Percentiles rank a stretch among this genome's conserved stretches.
These are phyloP conservation scores for Eurystomus gularis DNA, from an alignment of 2,113 vertebrate genomes.

Conservation along the genomic window DNA sequence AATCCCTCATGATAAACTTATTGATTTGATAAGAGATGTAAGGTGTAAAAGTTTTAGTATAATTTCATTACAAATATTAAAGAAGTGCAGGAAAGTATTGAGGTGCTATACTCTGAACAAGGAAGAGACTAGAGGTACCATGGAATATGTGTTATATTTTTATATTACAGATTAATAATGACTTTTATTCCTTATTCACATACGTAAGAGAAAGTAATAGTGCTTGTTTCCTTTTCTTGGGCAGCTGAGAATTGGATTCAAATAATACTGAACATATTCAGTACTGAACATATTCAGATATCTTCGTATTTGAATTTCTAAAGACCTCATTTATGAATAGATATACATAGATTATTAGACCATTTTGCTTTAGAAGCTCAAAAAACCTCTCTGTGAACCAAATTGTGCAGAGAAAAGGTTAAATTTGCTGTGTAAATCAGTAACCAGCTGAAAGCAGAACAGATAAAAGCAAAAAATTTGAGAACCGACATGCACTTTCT, in stretches of 20 bases:
- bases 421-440: background rate
- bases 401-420: background rate
- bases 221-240: background rate
- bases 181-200: background rate
- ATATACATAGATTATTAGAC: background rate
- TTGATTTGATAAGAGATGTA: background rate
- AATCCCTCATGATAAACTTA: background rate
- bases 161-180: background rate
- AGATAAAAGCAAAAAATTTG: background rate
- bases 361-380: background rate
- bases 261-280: background rate
- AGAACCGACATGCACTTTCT: background rate
- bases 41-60: background rate
- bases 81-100: background rate
- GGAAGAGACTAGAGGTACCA: background rate
- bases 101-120: background rate
- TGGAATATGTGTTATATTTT: background rate
- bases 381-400: background rate
- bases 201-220: background rate
- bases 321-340: slow-evolving; percentile 1
- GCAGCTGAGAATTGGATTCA: background rate
- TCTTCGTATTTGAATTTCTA: background rate
- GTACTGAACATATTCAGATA: background rate
- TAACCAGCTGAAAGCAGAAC: background rate
- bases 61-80: background rate